Evolutionary conservation across 2,888 invertebrate species (phyloP), one percentile per base, ranked within the genome.

Genomic region (Limnephilus lunatus): DNA sequence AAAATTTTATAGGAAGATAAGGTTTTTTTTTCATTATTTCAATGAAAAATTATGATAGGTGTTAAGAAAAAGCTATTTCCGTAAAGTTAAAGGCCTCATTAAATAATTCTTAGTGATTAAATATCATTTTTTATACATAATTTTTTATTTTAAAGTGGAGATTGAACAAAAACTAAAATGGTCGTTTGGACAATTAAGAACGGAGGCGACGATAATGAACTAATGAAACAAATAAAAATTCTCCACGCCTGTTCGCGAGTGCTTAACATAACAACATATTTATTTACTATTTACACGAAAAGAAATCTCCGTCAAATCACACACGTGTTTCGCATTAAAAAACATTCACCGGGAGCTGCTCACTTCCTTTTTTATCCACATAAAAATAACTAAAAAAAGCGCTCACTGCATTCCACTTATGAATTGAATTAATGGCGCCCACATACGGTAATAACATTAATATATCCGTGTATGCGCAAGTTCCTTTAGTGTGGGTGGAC

Each of bases 341-440:
- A 25, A 68, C 11, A 68, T 25, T 68, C 68, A 68, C 25, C 68
- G 25, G 25, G 68, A 4, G 68, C 68, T 68, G 68, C 9, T 25
- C 7, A 68, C 68, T 68, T n/a, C 68, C 25, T 68, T 4, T 9
- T 25, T 25, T 68, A 19, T 19, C 35, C 35, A 32, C 35, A 83
- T 35, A 83, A 83, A 35, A 83, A 32, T 35, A 83, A 25, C 83
- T 35, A 35, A 7, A 68, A 83, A 83, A 35, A 15, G 25, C n/a
- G 83, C 32, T 35, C 35, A 19, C 83, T 83, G 15, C 35, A 83
- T 83, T 83, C 35, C 32, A 35, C 83, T 35, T 35, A 19, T 35
- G 83, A 35, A 83, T 83, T 32, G 83, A 19, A 83, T 83, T 83
- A 35, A 83, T 83, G 35, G 32, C 83, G 19, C 35, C 83, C 83